phyloP scores from a whole-genome alignment of 2,797 vertebrate genomes.

The Rhabdophis nuchalis region DNA sequence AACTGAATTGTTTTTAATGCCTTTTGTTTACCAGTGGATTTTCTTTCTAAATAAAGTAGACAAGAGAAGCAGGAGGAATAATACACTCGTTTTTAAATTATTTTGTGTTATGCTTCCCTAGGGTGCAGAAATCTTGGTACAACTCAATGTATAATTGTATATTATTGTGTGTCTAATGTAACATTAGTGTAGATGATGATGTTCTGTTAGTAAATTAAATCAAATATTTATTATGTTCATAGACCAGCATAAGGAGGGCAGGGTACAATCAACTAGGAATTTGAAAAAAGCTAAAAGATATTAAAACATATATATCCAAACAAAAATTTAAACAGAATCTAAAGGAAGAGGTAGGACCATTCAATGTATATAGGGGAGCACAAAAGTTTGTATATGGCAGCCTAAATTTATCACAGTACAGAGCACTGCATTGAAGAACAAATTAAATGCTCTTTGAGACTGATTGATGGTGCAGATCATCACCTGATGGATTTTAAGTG shows the following conservation, averaged over 20 bases:
- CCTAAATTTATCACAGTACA: background rate
- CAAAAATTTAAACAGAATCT: background rate
- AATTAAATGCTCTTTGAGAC: background rate
- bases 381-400: background rate
- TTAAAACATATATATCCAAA: background rate
- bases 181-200: background rate
- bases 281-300: background rate
- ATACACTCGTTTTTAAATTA: background rate
- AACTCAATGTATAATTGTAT: background rate
- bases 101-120: background rate
- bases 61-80: background rate
- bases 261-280: background rate
- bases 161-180: background rate
- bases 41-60: background rate
- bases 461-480: background rate
- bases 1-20: background rate
- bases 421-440: background rate
- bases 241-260: background rate
- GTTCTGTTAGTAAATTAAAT: background rate
- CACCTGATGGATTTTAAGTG: background rate
- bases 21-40: background rate
- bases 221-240: background rate
- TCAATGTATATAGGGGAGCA: background rate
- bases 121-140: background rate
- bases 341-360: background rate